Evolutionary conservation across 2,113 vertebrate genomes (phyloP).

Genomic region (Oryzias melastigma): DNA sequence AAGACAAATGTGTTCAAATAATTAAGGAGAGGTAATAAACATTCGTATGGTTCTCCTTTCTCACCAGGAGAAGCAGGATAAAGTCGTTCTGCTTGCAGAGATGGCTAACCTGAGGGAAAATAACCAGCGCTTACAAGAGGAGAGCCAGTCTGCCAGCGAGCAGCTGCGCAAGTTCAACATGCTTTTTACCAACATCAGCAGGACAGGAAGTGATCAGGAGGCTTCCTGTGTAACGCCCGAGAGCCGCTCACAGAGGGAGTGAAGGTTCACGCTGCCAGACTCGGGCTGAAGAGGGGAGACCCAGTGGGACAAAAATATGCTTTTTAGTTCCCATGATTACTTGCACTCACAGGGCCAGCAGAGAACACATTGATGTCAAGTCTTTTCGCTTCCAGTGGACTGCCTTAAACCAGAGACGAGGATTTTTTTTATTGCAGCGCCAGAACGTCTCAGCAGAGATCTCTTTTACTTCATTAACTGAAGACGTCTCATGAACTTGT

Average conservation of each 20-base stretch:
- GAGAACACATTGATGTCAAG: slow-evolving; percentile 19
- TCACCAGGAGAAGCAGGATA: slow-evolving; percentile 91
- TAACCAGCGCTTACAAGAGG: slow-evolving; percentile 91
- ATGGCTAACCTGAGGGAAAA: slow-evolving; percentile 88
- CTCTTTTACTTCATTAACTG: slow-evolving; percentile 38
- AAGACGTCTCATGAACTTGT: slow-evolving; percentile 38
- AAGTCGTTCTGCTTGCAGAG: slow-evolving; percentile 85
- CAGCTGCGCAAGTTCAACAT: slow-evolving; percentile 88
- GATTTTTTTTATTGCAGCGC: slow-evolving; percentile 24
- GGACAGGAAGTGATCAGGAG: slow-evolving; percentile 48
- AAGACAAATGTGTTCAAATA: background rate
- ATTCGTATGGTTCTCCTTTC: background rate
- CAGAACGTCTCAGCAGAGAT: slow-evolving; percentile 23
- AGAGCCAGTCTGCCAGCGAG: slow-evolving; percentile 83
- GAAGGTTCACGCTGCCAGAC: slow-evolving; percentile 18
- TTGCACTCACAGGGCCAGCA: slow-evolving; percentile 35
- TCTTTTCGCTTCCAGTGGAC: slow-evolving; percentile 48
- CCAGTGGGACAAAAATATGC: slow-evolving; percentile 1
- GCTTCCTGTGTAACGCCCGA: slow-evolving; percentile 28
- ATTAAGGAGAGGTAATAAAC: background rate
- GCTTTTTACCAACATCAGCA: slow-evolving; percentile 77
- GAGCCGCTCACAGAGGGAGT: slow-evolving; percentile 55
- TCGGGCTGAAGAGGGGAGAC: background rate
- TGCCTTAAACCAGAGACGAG: slow-evolving; percentile 64
- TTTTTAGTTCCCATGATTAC: slow-evolving; percentile 23